A percentile compares a stretch with the other conserved stretches of the same genome.
Conservation (phyloP, 2,888 invertebrate genomes). For the Mylabris sibirica region DNA sequence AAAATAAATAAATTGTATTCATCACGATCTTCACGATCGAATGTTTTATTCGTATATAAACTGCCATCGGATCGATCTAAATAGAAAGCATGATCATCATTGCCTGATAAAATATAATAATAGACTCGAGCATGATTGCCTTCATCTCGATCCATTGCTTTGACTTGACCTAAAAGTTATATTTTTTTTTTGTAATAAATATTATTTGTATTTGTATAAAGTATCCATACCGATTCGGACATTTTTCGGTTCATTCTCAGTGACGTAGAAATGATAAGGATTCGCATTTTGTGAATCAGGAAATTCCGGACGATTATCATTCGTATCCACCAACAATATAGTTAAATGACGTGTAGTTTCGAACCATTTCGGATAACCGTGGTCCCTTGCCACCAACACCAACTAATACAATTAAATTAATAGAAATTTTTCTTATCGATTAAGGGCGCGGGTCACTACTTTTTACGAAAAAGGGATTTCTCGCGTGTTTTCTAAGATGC, state of each 20-base stretch:
- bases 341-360: slow-evolving; percentile 79
- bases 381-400: slow-evolving; percentile 82
- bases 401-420: slow-evolving; percentile 63
- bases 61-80: slow-evolving; percentile 83
- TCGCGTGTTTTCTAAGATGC: too few species aligned
- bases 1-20: slow-evolving; percentile 79
- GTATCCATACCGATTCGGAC: slow-evolving; percentile 68
- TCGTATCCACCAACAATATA: slow-evolving; percentile 78
- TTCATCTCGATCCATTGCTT: slow-evolving; percentile 78
- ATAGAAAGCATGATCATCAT: slow-evolving; percentile 78
- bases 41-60: slow-evolving; percentile 78
- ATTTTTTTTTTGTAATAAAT: not conserved
- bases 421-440: too few species aligned
- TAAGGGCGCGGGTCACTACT: too few species aligned
- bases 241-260: slow-evolving; percentile 74
- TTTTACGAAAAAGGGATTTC: too few species aligned
- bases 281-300: slow-evolving; percentile 66
- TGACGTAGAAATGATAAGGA: slow-evolving; percentile 73
- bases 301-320: slow-evolving; percentile 84
- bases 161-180: slow-evolving; percentile 70
- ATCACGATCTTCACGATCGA: slow-evolving; percentile 82
- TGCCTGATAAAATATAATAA: slow-evolving; percentile 82
- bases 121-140: slow-evolving; percentile 84
- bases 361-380: slow-evolving; percentile 81
- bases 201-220: not conserved